Evolutionary conservation across 92 coral and sea anemone genomes (phyloP).

Genomic region (Pocillopora grandis): DNA sequence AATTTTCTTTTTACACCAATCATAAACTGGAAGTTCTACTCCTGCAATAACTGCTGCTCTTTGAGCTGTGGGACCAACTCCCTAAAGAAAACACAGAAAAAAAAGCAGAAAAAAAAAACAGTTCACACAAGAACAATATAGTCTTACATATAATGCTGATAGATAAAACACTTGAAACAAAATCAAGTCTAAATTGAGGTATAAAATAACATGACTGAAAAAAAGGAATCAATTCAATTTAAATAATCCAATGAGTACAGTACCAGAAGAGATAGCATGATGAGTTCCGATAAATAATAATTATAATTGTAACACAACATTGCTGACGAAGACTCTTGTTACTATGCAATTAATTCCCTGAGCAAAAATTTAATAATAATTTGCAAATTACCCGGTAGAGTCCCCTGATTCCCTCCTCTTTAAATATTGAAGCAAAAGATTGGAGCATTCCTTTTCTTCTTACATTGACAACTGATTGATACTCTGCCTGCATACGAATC

Average conservation of each 20-base stretch:
- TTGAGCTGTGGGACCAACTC: slow-evolving; percentile 96
- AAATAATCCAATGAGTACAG: no score
- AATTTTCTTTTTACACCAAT: slow-evolving; percentile 85
- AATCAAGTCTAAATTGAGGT: no score
- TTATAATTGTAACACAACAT: no score
- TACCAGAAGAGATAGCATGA: no score
- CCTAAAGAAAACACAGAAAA: slow-evolving; percentile 48
- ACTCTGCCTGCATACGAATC: slow-evolving; percentile 99
- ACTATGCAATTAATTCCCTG: neutral
- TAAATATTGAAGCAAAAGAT: slow-evolving; percentile 81
- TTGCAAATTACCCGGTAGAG: slow-evolving; percentile 77
- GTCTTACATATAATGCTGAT: no score
- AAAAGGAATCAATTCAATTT: no score
- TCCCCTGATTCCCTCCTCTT: slow-evolving; percentile 89
- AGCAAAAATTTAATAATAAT: neutral
- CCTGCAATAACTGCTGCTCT: slow-evolving; percentile 96
- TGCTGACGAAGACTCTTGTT: no score
- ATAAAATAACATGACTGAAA: no score
- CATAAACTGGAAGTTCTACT: slow-evolving; percentile 96
- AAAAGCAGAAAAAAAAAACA: neutral
- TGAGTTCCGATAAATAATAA: no score
- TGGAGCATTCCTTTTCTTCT: slow-evolving; percentile 64
- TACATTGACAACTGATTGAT: slow-evolving; percentile 64
- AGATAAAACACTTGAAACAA: no score
- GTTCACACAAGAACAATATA: no score